Evolutionary conservation across 2,797 vertebrate species (phyloP), one percentile per base, ranked within the genome.

Genomic region (Poeciliopsis paucimaculata): DNA sequence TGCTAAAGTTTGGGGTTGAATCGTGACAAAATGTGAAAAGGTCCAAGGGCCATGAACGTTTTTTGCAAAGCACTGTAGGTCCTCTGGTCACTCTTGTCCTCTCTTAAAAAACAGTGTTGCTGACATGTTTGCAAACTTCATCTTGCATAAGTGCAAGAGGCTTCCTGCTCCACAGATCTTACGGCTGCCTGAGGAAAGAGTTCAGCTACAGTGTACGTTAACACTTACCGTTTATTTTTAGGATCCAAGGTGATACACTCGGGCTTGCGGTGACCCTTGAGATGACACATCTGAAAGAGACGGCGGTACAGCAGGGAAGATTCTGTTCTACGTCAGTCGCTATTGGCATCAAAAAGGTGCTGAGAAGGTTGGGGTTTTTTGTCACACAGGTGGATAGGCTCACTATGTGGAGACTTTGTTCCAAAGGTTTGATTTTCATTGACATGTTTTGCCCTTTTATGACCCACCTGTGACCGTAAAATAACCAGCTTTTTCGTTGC

Each of bases 181-280:
- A 68, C 28, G 46, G 43, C 28, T 83, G 60, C 77, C 12, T 31
- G 12, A 34, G 68, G 53, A 74, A 77, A 53, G 53, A 82, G 55
- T 71, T 77, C 72, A 80, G 77, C 77, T 46, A 28, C 23, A 36
- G 60, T 43, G 62, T 46, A 81, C 66, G 47, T 73, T 51, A 79
- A 55, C n/a, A 34, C 73, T 71, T 43, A 1, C 36, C 68, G 73
- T 76, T 84, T 84, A 88, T 83, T 90, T 90, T 89, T 72, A 86
- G 75, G 49, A 75, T 76, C 60, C 55, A 62, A 82, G 60, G 82
- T 77, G 79, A 84, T 84, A 13, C 60, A 60, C 28, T 34, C 73
- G 60, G 78, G 77, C 81, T 82, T 39, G 73, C 51, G 82, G 70
- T 76, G 78, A 79, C 82, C 75, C 73, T 51, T 77, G 23, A 82